Evolutionary conservation across 2,888 invertebrate species (phyloP).

Genomic region (Escarpia spicata): DNA sequence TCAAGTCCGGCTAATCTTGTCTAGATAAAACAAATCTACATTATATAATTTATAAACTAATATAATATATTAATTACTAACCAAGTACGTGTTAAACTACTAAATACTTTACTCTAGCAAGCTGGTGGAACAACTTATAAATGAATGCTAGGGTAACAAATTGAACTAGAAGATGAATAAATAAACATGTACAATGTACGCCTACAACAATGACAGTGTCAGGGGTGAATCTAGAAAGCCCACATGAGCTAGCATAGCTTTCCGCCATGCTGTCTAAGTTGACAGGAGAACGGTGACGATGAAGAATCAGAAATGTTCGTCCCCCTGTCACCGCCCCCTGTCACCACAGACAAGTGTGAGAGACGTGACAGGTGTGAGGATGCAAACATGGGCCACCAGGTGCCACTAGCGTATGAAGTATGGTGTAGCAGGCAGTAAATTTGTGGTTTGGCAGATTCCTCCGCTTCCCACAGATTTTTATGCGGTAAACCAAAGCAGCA

Average conservation of each 20-base stretch:
- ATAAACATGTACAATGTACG: not conserved
- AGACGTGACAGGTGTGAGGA: not conserved
- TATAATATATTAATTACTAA: too few species aligned
- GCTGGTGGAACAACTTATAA: not conserved
- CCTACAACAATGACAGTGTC: not conserved
- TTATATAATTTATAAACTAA: too few species aligned
- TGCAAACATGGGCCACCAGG: not conserved
- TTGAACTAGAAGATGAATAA: not conserved
- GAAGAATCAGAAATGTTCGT: not conserved
- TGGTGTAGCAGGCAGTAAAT: not conserved
- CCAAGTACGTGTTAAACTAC: too few species aligned
- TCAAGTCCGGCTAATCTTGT: not conserved
- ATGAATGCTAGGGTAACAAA: not conserved
- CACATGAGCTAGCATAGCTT: not conserved
- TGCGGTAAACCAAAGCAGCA: not conserved
- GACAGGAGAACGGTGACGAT: not conserved
- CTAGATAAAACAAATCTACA: too few species aligned
- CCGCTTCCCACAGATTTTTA: not conserved
- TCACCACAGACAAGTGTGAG: not conserved
- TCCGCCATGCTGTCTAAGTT: not conserved
- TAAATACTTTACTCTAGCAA: too few species aligned
- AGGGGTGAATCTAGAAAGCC: not conserved
- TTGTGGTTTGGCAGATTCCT: not conserved
- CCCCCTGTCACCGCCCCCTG: not conserved
- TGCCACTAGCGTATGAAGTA: not conserved